Conservation (phyloP, 2,797 vertebrate species). For the Hoplostethus mediterraneus region DNA sequence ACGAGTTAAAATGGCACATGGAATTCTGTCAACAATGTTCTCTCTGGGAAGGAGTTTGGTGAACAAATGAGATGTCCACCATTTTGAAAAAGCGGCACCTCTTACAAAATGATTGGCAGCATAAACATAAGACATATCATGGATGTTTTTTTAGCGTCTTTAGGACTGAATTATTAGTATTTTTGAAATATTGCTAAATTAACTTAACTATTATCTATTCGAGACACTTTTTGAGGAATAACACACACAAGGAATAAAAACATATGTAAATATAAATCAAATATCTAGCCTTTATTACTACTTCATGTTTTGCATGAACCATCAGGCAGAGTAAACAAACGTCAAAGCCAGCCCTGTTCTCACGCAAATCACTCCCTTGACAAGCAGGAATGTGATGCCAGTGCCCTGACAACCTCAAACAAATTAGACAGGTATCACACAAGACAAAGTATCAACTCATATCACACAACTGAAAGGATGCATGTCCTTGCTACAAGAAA, state of each 20-base stretch:
- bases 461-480: neutral
- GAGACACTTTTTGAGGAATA: neutral
- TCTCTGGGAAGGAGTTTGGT: too few relatives aligned
- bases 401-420: neutral
- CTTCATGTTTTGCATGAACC: conserved; percentile 8
- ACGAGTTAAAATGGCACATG: too few relatives aligned
- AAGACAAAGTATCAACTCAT: neutral
- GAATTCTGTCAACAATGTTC: too few relatives aligned
- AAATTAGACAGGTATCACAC: neutral
- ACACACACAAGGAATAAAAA: neutral
- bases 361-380: neutral
- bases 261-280: conserved; percentile 1
- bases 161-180: neutral
- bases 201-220: conserved; percentile 16
- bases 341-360: neutral
- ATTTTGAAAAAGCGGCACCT: too few relatives aligned
- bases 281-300: neutral
- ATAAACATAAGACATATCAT: too few relatives aligned
- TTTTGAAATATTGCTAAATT: too few relatives aligned
- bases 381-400: neutral
- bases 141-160: too few relatives aligned
- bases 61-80: too few relatives aligned
- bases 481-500: neutral
- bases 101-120: too few relatives aligned
- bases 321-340: conserved; percentile 38